Evolutionary conservation across 1,140 invertebrate species (phyloP).

Genomic region (Akabosia matsudoensis): DNA sequence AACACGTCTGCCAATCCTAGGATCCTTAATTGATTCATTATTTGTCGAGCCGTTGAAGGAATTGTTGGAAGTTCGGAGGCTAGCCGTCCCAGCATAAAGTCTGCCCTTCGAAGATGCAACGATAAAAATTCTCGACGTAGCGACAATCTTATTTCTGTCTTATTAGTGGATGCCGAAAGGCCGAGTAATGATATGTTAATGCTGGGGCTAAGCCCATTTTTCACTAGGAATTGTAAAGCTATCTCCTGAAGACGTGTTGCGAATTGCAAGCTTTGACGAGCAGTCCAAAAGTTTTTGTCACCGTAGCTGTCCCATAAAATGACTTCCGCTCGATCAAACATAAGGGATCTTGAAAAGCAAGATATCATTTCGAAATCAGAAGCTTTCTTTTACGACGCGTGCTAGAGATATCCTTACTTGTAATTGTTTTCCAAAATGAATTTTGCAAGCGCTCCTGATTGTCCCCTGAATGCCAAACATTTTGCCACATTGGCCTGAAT

Average conservation of each 20-base stretch:
- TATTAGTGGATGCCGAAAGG: neutral
- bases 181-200: neutral
- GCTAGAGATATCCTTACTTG: constrained; percentile 17
- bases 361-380: neutral
- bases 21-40: constrained; percentile 60
- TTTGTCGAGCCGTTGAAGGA: constrained; percentile 66
- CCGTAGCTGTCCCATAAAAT: constrained; percentile 80
- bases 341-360: constrained; percentile 58
- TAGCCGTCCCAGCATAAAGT: constrained; percentile 68
- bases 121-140: constrained; percentile 60
- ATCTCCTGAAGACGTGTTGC: constrained; percentile 64
- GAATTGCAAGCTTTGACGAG: constrained; percentile 87
- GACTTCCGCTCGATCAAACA: constrained; percentile 82
- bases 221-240: constrained; percentile 67
- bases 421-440: constrained; percentile 48
- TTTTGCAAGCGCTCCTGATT: constrained; percentile 62
- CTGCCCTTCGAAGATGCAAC: constrained; percentile 77
- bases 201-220: constrained; percentile 34
- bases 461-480: constrained; percentile 83
- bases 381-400: neutral
- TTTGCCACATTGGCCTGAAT: constrained; percentile 64
- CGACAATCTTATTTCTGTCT: neutral
- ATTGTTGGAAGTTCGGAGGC: constrained; percentile 68
- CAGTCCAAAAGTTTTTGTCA: constrained; percentile 75
- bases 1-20: constrained; percentile 66